These are phyloP conservation scores for Rhagonycha lutea DNA, from an alignment of 2,888 invertebrate genomes.

Conservation along the genomic window DNA sequence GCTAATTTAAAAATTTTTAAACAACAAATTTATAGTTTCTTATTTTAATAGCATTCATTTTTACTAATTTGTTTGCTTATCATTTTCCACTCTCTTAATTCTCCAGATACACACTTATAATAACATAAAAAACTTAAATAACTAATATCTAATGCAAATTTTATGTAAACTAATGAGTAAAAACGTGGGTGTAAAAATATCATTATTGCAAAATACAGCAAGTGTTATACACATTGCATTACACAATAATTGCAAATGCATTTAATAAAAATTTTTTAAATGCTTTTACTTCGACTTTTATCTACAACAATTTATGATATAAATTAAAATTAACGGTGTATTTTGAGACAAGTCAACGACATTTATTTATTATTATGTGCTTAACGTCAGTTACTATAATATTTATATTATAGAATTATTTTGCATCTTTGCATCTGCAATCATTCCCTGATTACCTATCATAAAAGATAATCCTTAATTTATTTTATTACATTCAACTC, in stretches of 20 bases:
- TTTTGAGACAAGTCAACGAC: constrained; percentile 13
- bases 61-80: background rate
- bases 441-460: background rate
- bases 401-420: background rate
- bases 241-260: constrained; percentile 10
- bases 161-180: background rate
- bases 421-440: background rate
- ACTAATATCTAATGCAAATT: background rate
- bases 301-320: constrained; percentile 9
- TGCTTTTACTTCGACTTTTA: constrained; percentile 12
- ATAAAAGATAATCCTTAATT: background rate
- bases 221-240: constrained; percentile 10
- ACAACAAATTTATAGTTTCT: background rate
- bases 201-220: constrained; percentile 8
- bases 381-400: constrained; percentile 9
- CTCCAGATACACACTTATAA: background rate
- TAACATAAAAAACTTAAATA: background rate
- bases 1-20: background rate
- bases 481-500: background rate
- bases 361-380: constrained; percentile 16
- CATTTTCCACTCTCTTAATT: background rate
- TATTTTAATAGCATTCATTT: background rate
- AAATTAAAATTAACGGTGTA: constrained; percentile 16
- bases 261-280: constrained; percentile 10
- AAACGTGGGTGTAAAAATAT: constrained; percentile 7